A percentile compares a stretch with the other conserved stretches of the same genome.
These are phyloP conservation scores for Notarius lentiginosus DNA, from an alignment of 2,113 vertebrate species.

Conservation along the genomic window DNA sequence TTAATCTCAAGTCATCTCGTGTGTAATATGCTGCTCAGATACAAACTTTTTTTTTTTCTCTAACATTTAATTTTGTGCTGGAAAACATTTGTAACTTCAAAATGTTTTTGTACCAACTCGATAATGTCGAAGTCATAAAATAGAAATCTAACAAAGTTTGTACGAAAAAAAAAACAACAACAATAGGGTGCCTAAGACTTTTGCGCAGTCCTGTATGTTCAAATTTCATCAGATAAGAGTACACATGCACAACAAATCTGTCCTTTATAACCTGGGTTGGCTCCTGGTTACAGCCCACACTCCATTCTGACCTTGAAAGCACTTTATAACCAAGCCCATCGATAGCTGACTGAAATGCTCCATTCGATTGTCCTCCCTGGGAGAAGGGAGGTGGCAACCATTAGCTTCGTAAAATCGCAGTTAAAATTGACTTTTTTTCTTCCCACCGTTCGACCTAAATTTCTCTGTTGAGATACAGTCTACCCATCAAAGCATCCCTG, in stretches of 20 bases:
- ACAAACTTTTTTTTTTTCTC: too few species aligned
- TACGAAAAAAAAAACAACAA: too few species aligned
- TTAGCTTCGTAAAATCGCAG: neutral
- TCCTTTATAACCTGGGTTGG: neutral
- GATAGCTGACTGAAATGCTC: neutral
- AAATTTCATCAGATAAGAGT: neutral
- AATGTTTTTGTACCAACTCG: too few species aligned
- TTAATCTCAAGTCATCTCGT: too few species aligned
- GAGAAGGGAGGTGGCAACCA: neutral
- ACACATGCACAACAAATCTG: neutral
- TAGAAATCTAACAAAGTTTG: too few species aligned
- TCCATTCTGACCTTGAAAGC: neutral
- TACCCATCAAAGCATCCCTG: neutral
- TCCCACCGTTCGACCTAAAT: neutral
- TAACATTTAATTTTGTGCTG: too few species aligned
- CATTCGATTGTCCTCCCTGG: neutral
- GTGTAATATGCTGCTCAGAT: too few species aligned
- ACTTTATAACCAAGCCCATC: neutral
- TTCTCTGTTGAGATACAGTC: neutral
- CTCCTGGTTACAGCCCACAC: neutral
- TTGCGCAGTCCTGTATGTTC: neutral
- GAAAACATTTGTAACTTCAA: too few species aligned
- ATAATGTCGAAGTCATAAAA: too few species aligned
- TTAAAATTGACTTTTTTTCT: neutral
- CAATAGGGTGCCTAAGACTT: too few species aligned